phyloP scores from a whole-genome alignment of 1,140 invertebrate species.

The Dufourea novaeangliae region DNA sequence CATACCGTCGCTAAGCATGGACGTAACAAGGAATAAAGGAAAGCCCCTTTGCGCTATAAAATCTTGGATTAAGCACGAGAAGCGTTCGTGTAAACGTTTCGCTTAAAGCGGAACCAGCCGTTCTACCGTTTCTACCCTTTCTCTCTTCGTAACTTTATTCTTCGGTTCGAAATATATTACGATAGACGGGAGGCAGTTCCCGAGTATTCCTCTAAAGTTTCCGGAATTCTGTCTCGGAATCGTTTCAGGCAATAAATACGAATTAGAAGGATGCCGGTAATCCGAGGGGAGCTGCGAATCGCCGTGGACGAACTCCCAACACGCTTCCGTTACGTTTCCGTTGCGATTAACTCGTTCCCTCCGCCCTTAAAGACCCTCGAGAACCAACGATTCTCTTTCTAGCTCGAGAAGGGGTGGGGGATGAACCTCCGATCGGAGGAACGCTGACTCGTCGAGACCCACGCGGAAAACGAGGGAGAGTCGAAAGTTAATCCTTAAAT shows the following conservation, averaged over 20 bases:
- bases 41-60: constrained; percentile 2
- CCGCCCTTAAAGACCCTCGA: constrained; percentile 40
- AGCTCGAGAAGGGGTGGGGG: too few species aligned
- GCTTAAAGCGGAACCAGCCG: neutral
- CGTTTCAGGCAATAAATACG: neutral
- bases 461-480: constrained; percentile 27
- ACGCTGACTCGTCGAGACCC: constrained; percentile 59
- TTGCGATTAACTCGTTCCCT: constrained; percentile 64
- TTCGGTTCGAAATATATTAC: neutral
- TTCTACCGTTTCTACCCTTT: neutral
- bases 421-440: constrained; percentile 39
- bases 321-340: constrained; percentile 56
- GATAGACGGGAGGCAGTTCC: too few species aligned
- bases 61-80: neutral
- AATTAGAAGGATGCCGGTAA: constrained; percentile 12
- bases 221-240: too few species aligned
- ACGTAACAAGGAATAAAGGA: neutral
- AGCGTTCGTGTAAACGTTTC: neutral
- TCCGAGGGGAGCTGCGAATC: constrained; percentile 38
- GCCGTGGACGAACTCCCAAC: too few species aligned
- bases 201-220: neutral
- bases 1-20: neutral
- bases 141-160: neutral
- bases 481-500: constrained; percentile 59
- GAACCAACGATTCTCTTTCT: constrained; percentile 40